These are phyloP conservation scores for Liasis olivaceus DNA, from an alignment of 2,797 vertebrate genomes.

Conservation along the genomic window DNA sequence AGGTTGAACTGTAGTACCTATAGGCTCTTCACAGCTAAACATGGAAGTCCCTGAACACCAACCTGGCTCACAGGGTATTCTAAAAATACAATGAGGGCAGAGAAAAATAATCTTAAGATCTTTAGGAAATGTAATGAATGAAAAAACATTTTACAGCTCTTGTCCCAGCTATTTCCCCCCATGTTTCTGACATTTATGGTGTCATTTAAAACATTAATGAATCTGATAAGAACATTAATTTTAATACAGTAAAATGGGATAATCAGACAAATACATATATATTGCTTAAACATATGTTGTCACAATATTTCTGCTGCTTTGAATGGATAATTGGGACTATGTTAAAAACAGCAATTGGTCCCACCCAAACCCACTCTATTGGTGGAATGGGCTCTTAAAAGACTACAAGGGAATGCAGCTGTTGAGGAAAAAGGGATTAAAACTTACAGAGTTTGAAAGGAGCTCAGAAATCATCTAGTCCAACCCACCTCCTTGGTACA, in stretches of 20 bases:
- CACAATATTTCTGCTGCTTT: not conserved
- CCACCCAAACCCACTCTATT: too few species aligned
- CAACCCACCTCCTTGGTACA: too few species aligned
- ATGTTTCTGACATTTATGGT: not conserved
- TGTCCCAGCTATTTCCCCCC: not conserved
- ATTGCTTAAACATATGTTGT: too few species aligned
- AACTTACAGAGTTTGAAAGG: too few species aligned
- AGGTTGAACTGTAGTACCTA: not conserved
- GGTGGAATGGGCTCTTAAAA: too few species aligned
- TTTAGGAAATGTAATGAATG: not conserved
- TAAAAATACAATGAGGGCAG: not conserved
- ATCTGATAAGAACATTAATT: not conserved
- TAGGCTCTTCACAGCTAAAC: not conserved
- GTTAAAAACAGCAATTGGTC: too few species aligned
- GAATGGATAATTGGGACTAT: too few species aligned
- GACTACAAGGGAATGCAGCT: too few species aligned
- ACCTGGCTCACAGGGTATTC: not conserved
- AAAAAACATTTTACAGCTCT: not conserved
- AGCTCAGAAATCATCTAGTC: too few species aligned
- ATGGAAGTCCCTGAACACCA: too few species aligned
- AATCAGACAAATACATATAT: not conserved
- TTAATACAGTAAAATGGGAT: not conserved
- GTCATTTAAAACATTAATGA: not conserved
- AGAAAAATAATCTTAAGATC: not conserved
- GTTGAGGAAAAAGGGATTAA: too few species aligned